These are phyloP conservation scores for Drosophila formosana DNA, from an alignment of 2,888 invertebrate genomes.

Conservation along the genomic window DNA sequence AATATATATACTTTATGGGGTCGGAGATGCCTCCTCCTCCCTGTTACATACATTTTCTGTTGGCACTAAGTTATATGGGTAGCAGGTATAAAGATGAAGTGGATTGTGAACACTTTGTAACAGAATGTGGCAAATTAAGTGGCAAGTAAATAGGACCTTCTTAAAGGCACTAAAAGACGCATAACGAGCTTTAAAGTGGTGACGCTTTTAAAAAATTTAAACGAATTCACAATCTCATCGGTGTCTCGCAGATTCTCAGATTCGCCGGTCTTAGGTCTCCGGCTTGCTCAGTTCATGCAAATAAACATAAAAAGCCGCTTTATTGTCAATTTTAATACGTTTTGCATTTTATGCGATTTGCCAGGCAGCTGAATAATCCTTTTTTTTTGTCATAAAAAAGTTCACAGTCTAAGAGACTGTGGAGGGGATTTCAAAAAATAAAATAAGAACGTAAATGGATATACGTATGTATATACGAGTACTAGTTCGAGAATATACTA, in stretches of 20 bases:
- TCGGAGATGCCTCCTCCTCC: too few relatives aligned
- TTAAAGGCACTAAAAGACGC: conserved; percentile 68
- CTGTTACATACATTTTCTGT: too few relatives aligned
- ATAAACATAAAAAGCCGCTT: conserved; percentile 79
- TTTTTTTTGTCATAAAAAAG: conserved; percentile 72
- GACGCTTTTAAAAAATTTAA: conserved; percentile 60
- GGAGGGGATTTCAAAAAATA: neutral
- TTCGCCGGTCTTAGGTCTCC: neutral
- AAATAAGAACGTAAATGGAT: conserved; percentile 2
- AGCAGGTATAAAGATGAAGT: conserved; percentile 12
- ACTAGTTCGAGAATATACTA: conserved; percentile 19
- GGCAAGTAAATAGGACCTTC: conserved; percentile 78
- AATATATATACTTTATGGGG: too few relatives aligned
- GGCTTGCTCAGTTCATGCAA: conserved; percentile 37
- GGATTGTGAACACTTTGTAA: conserved; percentile 40
- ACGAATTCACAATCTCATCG: conserved; percentile 26
- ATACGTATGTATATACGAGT: neutral
- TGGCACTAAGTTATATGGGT: too few relatives aligned
- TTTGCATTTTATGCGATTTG: conserved; percentile 79
- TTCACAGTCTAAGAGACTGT: conserved; percentile 22
- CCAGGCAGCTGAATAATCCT: conserved; percentile 68
- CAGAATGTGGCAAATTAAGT: conserved; percentile 78
- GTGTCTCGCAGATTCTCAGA: neutral
- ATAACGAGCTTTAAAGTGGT: conserved; percentile 75
- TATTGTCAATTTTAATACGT: conserved; percentile 82